These are phyloP conservation scores for Andrena praecox DNA, from an alignment of 2,888 invertebrate species.

Conservation along the genomic window DNA sequence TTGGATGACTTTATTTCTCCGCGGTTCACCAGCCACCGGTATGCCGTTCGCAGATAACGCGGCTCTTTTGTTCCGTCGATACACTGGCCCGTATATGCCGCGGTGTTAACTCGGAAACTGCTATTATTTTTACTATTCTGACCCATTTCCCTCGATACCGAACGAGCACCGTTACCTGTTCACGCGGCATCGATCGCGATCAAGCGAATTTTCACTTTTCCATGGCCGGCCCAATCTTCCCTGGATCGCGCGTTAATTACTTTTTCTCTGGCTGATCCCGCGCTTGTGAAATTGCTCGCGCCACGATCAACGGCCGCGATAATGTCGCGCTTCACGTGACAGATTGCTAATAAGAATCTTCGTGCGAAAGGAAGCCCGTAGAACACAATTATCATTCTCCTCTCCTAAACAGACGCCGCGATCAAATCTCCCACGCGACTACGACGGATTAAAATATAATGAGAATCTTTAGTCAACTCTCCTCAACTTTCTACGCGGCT, in stretches of 20 bases:
- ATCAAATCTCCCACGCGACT: slow-evolving; percentile 13
- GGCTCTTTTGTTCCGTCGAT: slow-evolving; percentile 34
- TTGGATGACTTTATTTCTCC: slow-evolving; percentile 42
- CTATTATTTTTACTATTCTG: slow-evolving; percentile 13
- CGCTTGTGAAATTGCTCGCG: slow-evolving; percentile 7
- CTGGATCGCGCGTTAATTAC: slow-evolving; percentile 11
- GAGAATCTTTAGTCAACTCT: slow-evolving; percentile 16
- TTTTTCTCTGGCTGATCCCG: slow-evolving; percentile 1
- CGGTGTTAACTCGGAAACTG: slow-evolving; percentile 10
- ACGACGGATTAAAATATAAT: slow-evolving; percentile 26
- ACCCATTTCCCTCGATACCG: neutral
- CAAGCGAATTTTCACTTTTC: slow-evolving; percentile 18
- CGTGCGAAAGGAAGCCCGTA: slow-evolving; percentile 33
- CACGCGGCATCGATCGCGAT: neutral
- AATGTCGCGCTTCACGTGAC: slow-evolving; percentile 7
- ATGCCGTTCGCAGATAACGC: slow-evolving; percentile 29
- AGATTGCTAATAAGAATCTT: slow-evolving; percentile 25
- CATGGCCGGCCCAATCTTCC: neutral
- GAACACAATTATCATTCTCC: slow-evolving; percentile 11
- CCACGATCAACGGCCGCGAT: slow-evolving; percentile 1
- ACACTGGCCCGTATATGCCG: slow-evolving; percentile 15
- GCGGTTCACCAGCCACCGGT: neutral
- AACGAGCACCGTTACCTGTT: neutral
- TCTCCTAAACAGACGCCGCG: slow-evolving; percentile 2
- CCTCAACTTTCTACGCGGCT: too few species aligned